Conservation (phyloP, 37 sponge, comb jelly and placozoan genomes). For the Amphimedon queenslandica region DNA sequence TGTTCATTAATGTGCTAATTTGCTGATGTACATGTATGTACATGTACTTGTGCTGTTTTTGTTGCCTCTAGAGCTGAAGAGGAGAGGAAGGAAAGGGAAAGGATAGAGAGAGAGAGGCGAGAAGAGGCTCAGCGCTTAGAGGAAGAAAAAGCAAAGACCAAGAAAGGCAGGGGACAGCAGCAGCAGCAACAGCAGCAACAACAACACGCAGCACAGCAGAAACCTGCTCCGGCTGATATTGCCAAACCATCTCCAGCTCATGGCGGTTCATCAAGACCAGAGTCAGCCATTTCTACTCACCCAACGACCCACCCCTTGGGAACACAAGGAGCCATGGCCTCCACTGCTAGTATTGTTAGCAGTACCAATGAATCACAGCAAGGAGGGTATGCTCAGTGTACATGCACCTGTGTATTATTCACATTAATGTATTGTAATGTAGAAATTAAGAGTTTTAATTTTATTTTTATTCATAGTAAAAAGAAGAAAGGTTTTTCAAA, state of each 20-base stretch:
- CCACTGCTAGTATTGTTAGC: slow-evolving; percentile 17
- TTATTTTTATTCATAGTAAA: too few relatives aligned
- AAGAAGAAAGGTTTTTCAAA: too few relatives aligned
- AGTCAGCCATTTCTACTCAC: not conserved
- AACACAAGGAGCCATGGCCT: slow-evolving; percentile 11
- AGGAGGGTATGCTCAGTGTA: too few relatives aligned
- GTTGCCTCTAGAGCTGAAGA: not conserved
- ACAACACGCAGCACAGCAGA: not conserved
- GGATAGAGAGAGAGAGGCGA: slow-evolving; percentile 17
- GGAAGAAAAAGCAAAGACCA: slow-evolving; percentile 39
- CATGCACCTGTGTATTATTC: too few relatives aligned
- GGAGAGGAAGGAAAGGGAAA: slow-evolving; percentile 33
- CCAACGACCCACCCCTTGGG: slow-evolving; percentile 2
- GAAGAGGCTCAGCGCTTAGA: slow-evolving; percentile 38
- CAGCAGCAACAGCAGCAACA: not conserved
- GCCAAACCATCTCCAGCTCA: not conserved
- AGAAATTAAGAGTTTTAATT: too few relatives aligned
- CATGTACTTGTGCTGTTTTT: too few relatives aligned
- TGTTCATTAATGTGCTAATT: too few relatives aligned
- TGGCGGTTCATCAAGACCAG: not conserved
- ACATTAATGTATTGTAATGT: too few relatives aligned
- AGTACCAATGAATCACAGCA: too few relatives aligned
- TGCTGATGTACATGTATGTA: too few relatives aligned
- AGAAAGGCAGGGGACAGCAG: slow-evolving; percentile 7
- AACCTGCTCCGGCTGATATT: too few relatives aligned